Conservation (phyloP, 2,113 vertebrate genomes). For the Athene cunicularia region DNA sequence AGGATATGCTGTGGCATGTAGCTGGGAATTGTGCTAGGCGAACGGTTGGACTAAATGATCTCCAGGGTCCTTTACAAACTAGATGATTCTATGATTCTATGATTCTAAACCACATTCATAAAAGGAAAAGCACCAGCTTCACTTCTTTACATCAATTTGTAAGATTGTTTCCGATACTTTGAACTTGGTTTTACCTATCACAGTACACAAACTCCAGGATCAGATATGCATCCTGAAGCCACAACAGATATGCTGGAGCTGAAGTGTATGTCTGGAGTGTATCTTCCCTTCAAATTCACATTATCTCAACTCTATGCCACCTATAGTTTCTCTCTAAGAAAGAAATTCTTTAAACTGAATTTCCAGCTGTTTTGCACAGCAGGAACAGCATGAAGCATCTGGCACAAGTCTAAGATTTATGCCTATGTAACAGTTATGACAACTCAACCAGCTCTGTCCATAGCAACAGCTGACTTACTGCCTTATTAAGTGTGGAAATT, state of each 20-base stretch:
- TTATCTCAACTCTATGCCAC: not conserved
- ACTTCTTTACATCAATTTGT: not conserved
- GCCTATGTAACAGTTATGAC: not conserved
- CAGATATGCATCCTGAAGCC: not conserved
- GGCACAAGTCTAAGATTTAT: conserved; percentile 1
- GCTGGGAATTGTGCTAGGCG: too few relatives aligned
- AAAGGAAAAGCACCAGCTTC: not conserved
- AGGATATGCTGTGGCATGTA: too few relatives aligned
- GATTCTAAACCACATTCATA: not conserved
- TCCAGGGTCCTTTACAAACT: too few relatives aligned
- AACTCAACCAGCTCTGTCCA: not conserved
- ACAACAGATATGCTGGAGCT: not conserved
- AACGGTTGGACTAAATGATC: too few relatives aligned
- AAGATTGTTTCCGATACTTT: fast-evolving
- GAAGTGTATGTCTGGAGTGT: not conserved
- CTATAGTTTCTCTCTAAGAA: not conserved
- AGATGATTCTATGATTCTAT: too few relatives aligned
- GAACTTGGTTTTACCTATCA: not conserved
- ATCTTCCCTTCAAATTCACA: not conserved
- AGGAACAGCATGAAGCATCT: conserved; percentile 10
- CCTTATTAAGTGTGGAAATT: conserved; percentile 56
- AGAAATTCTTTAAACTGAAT: not conserved
- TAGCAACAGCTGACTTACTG: conserved; percentile 2
- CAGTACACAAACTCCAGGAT: not conserved
- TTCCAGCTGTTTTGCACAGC: conserved; percentile 45